A percentile compares a stretch with the other conserved stretches of the same genome.
phyloP scores from a whole-genome alignment of 2,888 invertebrate genomes.

The Lasioglossum vierecki region DNA sequence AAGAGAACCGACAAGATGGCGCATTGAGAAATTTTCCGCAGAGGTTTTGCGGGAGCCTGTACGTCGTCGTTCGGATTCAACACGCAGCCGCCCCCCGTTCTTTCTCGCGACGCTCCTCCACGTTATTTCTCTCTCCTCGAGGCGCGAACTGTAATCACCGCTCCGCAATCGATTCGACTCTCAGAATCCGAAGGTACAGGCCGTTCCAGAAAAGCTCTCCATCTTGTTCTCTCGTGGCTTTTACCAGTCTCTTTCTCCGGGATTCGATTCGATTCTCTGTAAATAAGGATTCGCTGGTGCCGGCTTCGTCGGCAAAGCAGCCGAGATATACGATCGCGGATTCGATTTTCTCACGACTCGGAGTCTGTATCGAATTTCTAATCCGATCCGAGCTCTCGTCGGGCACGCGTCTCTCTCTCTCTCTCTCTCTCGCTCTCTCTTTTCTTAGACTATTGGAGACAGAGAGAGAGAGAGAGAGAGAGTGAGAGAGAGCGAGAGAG shows the following conservation, averaged over 20 bases:
- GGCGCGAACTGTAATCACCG: slow-evolving; percentile 8
- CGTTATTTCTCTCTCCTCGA: background rate
- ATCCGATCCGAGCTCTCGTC: slow-evolving; percentile 23
- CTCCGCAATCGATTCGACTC: slow-evolving; percentile 1
- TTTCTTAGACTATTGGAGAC: slow-evolving; percentile 24
- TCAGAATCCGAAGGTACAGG: slow-evolving; percentile 1
- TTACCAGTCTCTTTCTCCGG: background rate
- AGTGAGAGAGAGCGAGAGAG: too few relatives aligned
- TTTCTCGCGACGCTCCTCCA: background rate
- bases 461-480: background rate
- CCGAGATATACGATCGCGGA: slow-evolving; percentile 3
- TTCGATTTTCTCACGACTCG: slow-evolving; percentile 37
- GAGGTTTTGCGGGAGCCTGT: background rate
- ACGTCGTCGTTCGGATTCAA: background rate
- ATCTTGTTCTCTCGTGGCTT: background rate
- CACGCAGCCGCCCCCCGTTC: background rate
- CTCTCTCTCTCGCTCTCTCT: background rate
- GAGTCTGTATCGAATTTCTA: slow-evolving; percentile 50
- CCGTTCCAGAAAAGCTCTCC: background rate
- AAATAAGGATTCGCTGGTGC: background rate
- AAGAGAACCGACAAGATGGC: background rate
- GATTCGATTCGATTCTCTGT: background rate
- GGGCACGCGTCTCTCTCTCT: background rate
- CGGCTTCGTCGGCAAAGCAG: background rate
- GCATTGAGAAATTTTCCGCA: background rate